Conservation (phyloP, 2,888 invertebrate genomes). For the Erebia epiphron region DNA sequence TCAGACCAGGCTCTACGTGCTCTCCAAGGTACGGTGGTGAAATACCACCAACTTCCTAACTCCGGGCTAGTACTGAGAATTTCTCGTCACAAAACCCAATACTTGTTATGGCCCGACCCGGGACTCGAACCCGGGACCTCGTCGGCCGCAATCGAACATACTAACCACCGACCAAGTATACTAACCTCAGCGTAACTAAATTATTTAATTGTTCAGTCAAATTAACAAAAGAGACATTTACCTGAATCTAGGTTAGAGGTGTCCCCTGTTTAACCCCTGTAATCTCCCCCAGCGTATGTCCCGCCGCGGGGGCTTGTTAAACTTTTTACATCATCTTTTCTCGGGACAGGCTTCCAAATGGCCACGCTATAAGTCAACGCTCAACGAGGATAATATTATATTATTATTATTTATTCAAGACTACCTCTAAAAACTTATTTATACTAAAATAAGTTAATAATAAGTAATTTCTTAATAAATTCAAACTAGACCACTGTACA, state of each 20-base stretch:
- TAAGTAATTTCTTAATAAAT: too few species aligned
- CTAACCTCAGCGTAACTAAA: background rate
- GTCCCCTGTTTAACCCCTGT: conserved; percentile 10
- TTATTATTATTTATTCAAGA: conserved; percentile 71
- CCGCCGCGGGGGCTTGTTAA: conserved; percentile 64
- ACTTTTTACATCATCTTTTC: conserved; percentile 70
- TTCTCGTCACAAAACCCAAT: too few species aligned
- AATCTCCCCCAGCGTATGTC: conserved; percentile 43
- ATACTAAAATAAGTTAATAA: too few species aligned
- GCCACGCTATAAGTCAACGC: conserved; percentile 70
- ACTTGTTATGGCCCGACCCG: too few species aligned
- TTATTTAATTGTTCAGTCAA: background rate
- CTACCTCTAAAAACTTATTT: background rate
- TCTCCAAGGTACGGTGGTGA: too few species aligned
- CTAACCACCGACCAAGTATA: too few species aligned
- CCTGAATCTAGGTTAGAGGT: conserved; percentile 31
- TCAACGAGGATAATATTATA: conserved; percentile 74
- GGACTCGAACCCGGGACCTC: too few species aligned
- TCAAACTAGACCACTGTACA: too few species aligned
- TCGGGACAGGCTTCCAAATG: conserved; percentile 63
- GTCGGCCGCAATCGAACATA: too few species aligned
- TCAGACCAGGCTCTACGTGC: too few species aligned
- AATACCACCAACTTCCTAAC: too few species aligned
- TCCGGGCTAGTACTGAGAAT: too few species aligned
- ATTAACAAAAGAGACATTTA: conserved; percentile 1